These are phyloP conservation scores for Cygnus olor DNA, from an alignment of 2,797 vertebrate genomes.

Conservation along the genomic window DNA sequence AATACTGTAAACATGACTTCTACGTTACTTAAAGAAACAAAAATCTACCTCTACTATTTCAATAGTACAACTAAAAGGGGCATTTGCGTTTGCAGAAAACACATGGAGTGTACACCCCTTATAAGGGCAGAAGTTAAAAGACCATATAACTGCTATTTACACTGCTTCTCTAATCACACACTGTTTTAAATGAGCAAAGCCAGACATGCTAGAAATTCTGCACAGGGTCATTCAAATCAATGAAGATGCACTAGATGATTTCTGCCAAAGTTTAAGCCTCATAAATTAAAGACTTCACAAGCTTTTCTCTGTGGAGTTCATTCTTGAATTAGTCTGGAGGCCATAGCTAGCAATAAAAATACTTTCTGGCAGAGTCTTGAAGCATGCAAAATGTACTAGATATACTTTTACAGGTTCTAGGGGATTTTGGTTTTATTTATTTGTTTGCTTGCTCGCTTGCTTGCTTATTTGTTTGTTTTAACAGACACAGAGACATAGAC, in stretches of 20 bases:
- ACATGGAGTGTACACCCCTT: fast-evolving
- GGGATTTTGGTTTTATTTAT: no score
- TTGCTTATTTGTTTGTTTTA: not conserved
- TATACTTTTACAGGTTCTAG: not conserved
- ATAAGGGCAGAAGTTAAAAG: not conserved
- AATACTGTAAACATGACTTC: not conserved
- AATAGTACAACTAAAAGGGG: not conserved
- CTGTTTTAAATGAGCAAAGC: not conserved
- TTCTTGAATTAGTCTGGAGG: not conserved
- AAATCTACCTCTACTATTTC: not conserved
- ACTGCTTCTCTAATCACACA: not conserved
- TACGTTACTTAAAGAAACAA: not conserved
- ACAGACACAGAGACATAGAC: not conserved
- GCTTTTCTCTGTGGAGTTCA: not conserved
- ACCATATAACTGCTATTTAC: not conserved
- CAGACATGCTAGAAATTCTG: not conserved
- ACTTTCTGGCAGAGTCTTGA: not conserved
- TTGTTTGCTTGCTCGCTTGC: no score
- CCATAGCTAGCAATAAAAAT: not conserved
- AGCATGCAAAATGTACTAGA: not conserved
- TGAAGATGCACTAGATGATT: not conserved
- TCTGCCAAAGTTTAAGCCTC: not conserved
- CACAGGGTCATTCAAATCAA: not conserved
- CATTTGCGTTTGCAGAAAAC: not conserved
- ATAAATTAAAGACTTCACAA: not conserved